A percentile compares a stretch with the other conserved stretches of the same genome.
phyloP scores from a whole-genome alignment of 2,113 vertebrate genomes.

The Saccopteryx bilineata region DNA sequence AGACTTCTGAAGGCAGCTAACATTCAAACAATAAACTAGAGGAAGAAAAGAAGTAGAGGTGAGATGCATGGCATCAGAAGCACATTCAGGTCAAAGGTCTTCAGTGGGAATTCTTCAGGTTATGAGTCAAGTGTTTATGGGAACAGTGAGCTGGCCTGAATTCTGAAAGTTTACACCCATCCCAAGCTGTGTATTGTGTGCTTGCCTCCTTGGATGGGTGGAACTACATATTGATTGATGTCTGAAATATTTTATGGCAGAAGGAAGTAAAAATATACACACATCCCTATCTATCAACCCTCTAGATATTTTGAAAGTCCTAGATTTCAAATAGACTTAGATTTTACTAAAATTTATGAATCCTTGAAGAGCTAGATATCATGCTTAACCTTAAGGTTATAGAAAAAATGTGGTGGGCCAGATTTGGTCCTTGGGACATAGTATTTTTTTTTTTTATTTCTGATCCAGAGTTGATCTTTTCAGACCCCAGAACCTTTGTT shows the following conservation, averaged over 20 bases:
- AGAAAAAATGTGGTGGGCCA: background rate
- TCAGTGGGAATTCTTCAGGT: background rate
- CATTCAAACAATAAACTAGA: background rate
- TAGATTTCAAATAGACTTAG: background rate
- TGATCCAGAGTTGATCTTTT: background rate
- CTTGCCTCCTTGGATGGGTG: background rate
- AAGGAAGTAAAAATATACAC: background rate
- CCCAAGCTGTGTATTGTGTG: background rate
- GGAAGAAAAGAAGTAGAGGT: background rate
- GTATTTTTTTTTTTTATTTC: background rate
- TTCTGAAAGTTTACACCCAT: background rate
- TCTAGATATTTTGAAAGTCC: background rate
- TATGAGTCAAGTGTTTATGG: background rate
- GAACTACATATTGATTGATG: background rate
- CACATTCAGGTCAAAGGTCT: background rate
- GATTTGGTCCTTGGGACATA: background rate
- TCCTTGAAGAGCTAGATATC: background rate
- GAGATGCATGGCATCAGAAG: background rate
- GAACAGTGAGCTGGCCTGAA: background rate
- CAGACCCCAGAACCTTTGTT: background rate
- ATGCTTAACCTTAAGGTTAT: background rate
- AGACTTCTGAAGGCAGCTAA: background rate
- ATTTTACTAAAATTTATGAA: background rate
- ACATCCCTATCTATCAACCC: background rate
- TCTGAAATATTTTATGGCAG: background rate